Evolutionary conservation across 37 sponge, comb jelly and placozoan species (phyloP).

Genomic region (Dysidea cf. avara): DNA sequence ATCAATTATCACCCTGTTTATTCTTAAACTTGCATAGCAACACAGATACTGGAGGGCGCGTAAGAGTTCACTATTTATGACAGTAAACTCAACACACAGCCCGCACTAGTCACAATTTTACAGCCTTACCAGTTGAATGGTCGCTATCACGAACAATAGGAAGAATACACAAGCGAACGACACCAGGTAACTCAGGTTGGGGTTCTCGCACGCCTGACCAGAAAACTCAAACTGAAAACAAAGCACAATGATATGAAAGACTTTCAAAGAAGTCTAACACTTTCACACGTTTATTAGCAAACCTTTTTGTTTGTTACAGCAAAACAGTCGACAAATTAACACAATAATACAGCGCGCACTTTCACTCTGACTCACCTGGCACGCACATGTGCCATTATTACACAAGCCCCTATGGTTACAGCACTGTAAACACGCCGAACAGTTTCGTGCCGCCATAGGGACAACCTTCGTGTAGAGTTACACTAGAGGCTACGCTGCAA

Average conservation of each 20-base stretch:
- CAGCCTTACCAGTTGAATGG: slow-evolving; percentile 71
- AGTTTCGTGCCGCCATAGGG: too few relatives aligned
- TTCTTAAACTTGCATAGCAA: too few relatives aligned
- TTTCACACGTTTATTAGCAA: too few relatives aligned
- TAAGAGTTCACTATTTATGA: too few relatives aligned
- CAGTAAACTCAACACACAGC: too few relatives aligned
- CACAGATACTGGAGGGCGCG: too few relatives aligned
- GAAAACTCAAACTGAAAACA: slow-evolving; percentile 5
- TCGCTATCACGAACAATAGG: slow-evolving; percentile 48
- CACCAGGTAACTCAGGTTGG: slow-evolving; percentile 5
- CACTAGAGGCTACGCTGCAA: too few relatives aligned
- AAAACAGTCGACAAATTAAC: not conserved
- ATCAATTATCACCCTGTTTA: too few relatives aligned
- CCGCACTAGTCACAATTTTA: too few relatives aligned
- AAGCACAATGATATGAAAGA: too few relatives aligned
- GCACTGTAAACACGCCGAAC: not conserved
- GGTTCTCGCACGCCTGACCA: not conserved
- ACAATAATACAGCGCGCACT: not conserved
- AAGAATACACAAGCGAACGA: slow-evolving; percentile 57
- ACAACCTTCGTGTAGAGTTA: too few relatives aligned
- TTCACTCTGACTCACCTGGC: not conserved
- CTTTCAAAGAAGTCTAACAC: too few relatives aligned
- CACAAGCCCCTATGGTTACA: not conserved
- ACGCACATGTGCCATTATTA: not conserved
- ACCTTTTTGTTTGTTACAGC: not conserved